A percentile compares a stretch with the other conserved stretches of the same genome.
Conservation (phyloP, 2,888 invertebrate species). For the Deroplatys truncata region DNA sequence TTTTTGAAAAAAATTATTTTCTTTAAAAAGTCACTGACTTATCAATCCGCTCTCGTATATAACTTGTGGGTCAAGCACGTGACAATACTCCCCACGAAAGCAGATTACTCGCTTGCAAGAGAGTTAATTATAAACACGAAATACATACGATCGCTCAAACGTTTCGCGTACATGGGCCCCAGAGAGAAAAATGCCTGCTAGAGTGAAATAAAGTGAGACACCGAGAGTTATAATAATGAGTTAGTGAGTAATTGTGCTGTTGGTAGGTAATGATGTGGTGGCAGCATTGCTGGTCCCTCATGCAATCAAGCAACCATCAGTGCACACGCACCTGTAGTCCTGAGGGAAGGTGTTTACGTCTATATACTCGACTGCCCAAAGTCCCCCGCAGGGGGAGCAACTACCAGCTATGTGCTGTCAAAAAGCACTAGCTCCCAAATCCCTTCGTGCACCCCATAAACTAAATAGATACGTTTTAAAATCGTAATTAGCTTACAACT, state of each 20-base stretch:
- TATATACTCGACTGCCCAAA: not conserved
- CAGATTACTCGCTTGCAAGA: too few relatives aligned
- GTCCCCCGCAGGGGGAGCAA: not conserved
- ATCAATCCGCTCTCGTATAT: too few relatives aligned
- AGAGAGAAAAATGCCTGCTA: not conserved
- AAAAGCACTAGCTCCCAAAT: not conserved
- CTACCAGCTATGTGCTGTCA: not conserved
- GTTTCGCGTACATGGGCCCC: too few relatives aligned
- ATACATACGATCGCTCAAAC: too few relatives aligned
- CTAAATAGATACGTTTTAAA: not conserved
- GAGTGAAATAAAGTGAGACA: not conserved
- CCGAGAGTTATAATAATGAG: not conserved
- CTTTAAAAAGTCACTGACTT: too few relatives aligned
- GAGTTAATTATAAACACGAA: too few relatives aligned
- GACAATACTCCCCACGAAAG: too few relatives aligned
- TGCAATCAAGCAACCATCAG: not conserved
- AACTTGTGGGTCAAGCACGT: too few relatives aligned
- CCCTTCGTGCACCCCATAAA: not conserved
- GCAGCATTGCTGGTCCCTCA: not conserved
- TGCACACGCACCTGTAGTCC: not conserved
- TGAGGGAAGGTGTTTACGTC: not conserved
- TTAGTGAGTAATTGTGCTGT: not conserved
- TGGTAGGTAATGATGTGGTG: not conserved
- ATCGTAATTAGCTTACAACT: not conserved
- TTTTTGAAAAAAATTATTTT: too few relatives aligned